phyloP scores from a whole-genome alignment of 2,888 invertebrate genomes.

The Agonopterix alstromeriana region DNA sequence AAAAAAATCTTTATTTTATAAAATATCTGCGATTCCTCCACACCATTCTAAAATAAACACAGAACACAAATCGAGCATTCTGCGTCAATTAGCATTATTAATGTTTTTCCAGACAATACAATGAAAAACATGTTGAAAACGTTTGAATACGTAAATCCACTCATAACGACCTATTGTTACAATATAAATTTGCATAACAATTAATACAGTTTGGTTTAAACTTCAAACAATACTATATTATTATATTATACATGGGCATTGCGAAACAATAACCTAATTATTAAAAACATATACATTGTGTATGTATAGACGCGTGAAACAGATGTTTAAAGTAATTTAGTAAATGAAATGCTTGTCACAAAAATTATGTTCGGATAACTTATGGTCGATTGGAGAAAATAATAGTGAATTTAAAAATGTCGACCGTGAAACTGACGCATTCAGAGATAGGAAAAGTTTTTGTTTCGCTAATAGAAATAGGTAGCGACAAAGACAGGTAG shows the following conservation, averaged over 20 bases:
- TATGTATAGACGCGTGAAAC: conserved; percentile 8
- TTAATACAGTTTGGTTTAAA: conserved; percentile 24
- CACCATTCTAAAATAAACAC: conserved; percentile 6
- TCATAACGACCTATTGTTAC: conserved; percentile 24
- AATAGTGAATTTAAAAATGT: not conserved
- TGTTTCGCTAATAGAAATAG: too few species aligned
- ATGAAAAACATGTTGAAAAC: conserved; percentile 33
- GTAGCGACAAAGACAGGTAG: too few species aligned
- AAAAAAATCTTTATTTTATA: not conserved
- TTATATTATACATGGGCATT: conserved; percentile 25
- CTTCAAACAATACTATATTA: conserved; percentile 20
- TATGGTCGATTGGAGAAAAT: not conserved
- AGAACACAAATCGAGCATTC: conserved; percentile 15
- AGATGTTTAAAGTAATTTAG: conserved; percentile 23
- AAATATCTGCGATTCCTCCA: too few species aligned
- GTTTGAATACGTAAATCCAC: conserved; percentile 29
- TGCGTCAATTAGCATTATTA: conserved; percentile 48
- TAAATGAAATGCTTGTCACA: conserved; percentile 20
- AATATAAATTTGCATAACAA: conserved; percentile 36
- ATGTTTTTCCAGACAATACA: conserved; percentile 24
- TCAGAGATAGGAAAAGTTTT: too few species aligned
- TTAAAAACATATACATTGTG: conserved; percentile 21
- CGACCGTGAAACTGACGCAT: not conserved
- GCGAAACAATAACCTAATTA: conserved; percentile 45
- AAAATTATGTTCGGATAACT: conserved; percentile 10